Base-by-base conservation (phyloP, 2,113 vertebrate genomes). In the Athene cunicularia region DNA sequence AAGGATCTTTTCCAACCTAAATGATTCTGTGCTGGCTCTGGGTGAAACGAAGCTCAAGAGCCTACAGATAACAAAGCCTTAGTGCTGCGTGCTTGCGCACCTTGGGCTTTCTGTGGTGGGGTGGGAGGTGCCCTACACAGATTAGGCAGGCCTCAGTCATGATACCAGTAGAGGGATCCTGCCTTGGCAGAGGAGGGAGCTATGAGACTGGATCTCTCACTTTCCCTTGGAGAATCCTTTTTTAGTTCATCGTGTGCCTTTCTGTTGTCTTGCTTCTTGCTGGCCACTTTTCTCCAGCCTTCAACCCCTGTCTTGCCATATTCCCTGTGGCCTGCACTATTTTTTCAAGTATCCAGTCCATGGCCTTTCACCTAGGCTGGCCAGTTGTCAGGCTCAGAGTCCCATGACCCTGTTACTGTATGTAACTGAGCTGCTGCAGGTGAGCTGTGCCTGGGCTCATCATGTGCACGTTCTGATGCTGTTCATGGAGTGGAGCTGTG, bases 381-480 rank as follows among this genome's bases (percentile, higher is more conserved):
- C 8, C 22, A 6, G 24, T 6, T 0, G 0, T 5, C 11, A 22
- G 21, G 28, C n/a, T 53, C 4, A 1, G n/a, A 20, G 52, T 8
- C 24, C 9, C n/a, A 2, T 0, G 0, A 30, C 3, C n/a, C 35
- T 12, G 14, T 50, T 23, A 10, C 13, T 45, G 11, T 67, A 28
- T 32, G 4, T 2, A 18, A 11, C 30, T 0, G 1, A 24, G n/a
- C 20, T 76, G 71, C 66, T 63, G 60, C 24, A 15, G 11, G 6
- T 56, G 47, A 47, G 33, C 39, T 47, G 6, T n/a, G 35, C 35
- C n/a, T 14, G 39, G 12, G 7, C 63, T 71, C 8, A 10, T 37
- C 1, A 1, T 21, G 2, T 30, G 27, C 12, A 1, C 2, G 1
- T 63, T 58, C 22, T 4, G 2, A 4, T 39, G 37, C 0, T 0